Evolutionary conservation across 2,888 invertebrate genomes (phyloP), one percentile per base, ranked within the genome.

Genomic region (Euspilapteryx auroguttella): DNA sequence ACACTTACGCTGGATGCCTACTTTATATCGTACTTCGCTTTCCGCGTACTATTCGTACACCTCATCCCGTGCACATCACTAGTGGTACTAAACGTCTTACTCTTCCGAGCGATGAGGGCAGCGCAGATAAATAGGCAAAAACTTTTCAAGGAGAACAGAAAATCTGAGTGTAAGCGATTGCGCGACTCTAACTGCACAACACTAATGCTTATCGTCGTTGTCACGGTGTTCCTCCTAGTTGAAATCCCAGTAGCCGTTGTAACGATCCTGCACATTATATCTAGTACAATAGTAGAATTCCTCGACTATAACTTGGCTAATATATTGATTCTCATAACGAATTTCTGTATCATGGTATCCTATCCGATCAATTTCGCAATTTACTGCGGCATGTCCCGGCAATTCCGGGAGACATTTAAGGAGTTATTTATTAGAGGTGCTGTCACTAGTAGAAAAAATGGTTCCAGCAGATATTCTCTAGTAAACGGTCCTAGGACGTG

Each of bases 281-380:
- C 87, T 15, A 86, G 85, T 44, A 80, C 84, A 12, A 76, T 86
- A 25, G 82, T 79, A 8, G 82, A 86, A 42, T 84, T 89, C 38
- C 55, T 90, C 25, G 85, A 91, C 59, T 90, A 90, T 45, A 77
- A 84, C 37, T 81, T 88, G 28, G 88, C 89, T 10, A 89, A 89
- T 49, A 80, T 86, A 12, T 77, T 89, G 35, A 86, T 91, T 32
- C 57, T 89, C 34, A 83, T 92, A 49, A 91, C 91, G 8, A 95
- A 95, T 69, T 93, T 95, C 66, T 87, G 92, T 55, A 89, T 96
- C 34, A 86, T 94, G 32, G 81, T 93, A 21, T 91, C 91, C 25
- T 94, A 94, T 62, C 94, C 94, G 8, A 87, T 94, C 32, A 94
- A 95, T 58, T 95, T 96, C 49, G 94, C 93, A 34, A 94, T 95